Evolutionary conservation across 2,888 invertebrate genomes (phyloP), one percentile per base, ranked within the genome.

Genomic region (Baronia brevicornis): DNA sequence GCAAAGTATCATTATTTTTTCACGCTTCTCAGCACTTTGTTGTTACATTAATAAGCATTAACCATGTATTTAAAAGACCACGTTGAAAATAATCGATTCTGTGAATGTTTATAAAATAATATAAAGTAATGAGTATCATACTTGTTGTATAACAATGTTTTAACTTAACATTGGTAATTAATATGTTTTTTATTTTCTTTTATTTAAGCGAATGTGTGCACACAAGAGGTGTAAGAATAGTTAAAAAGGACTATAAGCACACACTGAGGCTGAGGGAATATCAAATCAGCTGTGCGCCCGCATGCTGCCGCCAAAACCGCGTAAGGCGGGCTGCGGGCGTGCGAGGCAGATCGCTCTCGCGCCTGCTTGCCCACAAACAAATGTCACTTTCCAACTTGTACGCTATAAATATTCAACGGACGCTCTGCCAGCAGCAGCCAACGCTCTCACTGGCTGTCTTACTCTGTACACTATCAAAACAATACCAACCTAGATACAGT

Each of bases 401-500:
- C 49, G 58, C 67, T 73, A 74, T 78, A 70, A 78, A 80, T 80
- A 82, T 78, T 74, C 63, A 77, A 65, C 56, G 57, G 48, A 53
- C 50, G 53, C 55, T 58, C 48, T 59, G 59, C 61, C 60, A 65
- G 21, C 15, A n/a, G 48, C 47, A 51, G 46, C 41, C 49, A 44
- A 38, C 54, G 51, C 64, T 69, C 64, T 68, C 65, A 56, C 60
- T 33, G 40, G 41, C 39, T 39, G 31, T 38, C 38, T 41, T 44
- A 36, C 39, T 36, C 39, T 30, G 43, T 44, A 40, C 43, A 46
- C 44, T 44, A 29, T 45, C 46, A 36, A 38, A 48, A 36, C 24
- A 50, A 65, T 72, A 84, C 84, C 66, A 59, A 84, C 84, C 84
- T 79, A 82, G 59, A 73, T 82, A 84, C 72, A 84, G 71, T 75